phyloP scores from a whole-genome alignment of 2,888 invertebrate species.

The Eristalis pertinax region DNA sequence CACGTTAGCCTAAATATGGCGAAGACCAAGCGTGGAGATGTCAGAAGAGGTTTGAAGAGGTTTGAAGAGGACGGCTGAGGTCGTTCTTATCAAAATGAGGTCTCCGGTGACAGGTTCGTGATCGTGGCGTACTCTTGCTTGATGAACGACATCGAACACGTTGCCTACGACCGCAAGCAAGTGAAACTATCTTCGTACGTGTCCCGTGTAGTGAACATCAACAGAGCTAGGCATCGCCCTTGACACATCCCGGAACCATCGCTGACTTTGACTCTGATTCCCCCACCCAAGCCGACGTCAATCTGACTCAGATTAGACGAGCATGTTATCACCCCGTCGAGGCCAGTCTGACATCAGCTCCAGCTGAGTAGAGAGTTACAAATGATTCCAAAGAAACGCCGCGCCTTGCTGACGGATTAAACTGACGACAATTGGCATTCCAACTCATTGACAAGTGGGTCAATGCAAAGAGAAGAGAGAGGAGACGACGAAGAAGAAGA shows the following conservation, averaged over 20 bases:
- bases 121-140: too few relatives aligned
- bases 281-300: not conserved
- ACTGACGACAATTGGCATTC: not conserved
- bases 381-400: not conserved
- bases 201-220: too few relatives aligned
- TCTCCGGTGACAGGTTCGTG: too few relatives aligned
- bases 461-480: not conserved
- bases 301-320: not conserved
- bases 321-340: not conserved
- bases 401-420: not conserved
- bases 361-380: not conserved
- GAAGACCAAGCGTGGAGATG: too few relatives aligned
- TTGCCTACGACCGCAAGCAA: too few relatives aligned
- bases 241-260: not conserved
- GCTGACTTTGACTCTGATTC: not conserved
- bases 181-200: too few relatives aligned
- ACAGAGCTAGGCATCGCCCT: not conserved
- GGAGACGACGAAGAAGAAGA: too few relatives aligned
- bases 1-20: not conserved
- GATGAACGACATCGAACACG: too few relatives aligned
- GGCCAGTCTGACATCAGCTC: not conserved
- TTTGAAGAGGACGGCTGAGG: too few relatives aligned
- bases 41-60: too few relatives aligned
- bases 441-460: not conserved
- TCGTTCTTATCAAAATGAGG: too few relatives aligned